A percentile compares a stretch with the other conserved stretches of the same genome.
phyloP scores from a whole-genome alignment of 2,888 invertebrate genomes.

The Sympetrum striolatum region DNA sequence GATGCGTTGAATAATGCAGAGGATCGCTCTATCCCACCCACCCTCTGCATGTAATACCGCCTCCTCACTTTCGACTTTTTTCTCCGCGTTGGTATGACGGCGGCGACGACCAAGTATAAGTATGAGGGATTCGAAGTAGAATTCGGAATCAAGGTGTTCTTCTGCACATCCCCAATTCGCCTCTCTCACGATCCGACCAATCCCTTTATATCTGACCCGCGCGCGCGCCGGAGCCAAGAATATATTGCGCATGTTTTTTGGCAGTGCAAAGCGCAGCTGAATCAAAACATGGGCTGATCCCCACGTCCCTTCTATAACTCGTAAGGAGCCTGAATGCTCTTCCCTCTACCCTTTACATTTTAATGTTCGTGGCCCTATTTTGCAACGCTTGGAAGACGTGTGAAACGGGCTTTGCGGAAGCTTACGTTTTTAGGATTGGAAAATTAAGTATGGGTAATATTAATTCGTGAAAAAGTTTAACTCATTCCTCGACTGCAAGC shows the following conservation, averaged over 20 bases:
- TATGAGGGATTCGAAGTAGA: neutral
- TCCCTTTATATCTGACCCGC: neutral
- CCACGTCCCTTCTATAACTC: neutral
- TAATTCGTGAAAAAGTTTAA: no score
- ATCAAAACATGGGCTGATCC: neutral
- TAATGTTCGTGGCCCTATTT: no score
- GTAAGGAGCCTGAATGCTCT: neutral
- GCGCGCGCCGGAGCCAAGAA: neutral
- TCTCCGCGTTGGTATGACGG: neutral
- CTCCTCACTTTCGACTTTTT: neutral
- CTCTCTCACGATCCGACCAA: neutral
- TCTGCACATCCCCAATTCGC: neutral
- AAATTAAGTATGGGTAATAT: no score
- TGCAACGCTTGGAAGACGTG: no score
- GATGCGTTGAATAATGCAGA: constrained; percentile 32
- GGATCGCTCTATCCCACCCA: neutral
- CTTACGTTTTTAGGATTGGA: no score
- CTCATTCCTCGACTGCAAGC: no score
- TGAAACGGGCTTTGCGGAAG: no score
- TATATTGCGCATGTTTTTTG: neutral
- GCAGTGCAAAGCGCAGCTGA: neutral
- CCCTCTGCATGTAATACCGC: neutral
- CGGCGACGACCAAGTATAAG: neutral
- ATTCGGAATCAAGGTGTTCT: neutral
- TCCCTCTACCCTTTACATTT: no score